Base-by-base conservation (phyloP, 2,888 invertebrate genomes). In the Drosophila cyrtoloma region DNA sequence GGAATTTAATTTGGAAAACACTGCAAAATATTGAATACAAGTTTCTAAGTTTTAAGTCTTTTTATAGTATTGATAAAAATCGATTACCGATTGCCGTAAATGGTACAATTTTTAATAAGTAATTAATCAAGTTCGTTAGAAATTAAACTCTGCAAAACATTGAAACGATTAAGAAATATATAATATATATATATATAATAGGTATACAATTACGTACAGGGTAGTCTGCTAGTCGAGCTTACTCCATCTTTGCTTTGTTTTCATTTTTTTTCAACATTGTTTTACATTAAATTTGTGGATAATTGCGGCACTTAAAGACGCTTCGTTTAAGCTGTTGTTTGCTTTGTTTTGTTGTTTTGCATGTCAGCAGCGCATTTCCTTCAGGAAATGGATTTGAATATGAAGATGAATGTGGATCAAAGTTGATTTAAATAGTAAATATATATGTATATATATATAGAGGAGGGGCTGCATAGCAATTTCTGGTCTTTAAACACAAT, bases 321-420 rank as follows among this genome's bases (percentile, higher is more conserved):
- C 60, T 71, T 56, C 28, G 50, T 26, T 64, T 67, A 47, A 47
- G 47, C 26, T 39, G 57, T n/a, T 57, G 10, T 19, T 28, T 28
- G 50, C 12, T 51, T 42, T 52, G 28, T 67, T 63, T 61, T 39
- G 51, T 56, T 51, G 81, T 89, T 90, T 89, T 89, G 92, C 92
- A 89, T 90, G 92, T 81, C 61, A 71, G 66, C 55, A 39, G 28
- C 74, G 75, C 87, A 92, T 90, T 90, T 92, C 92, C 92, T 75
- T 28, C 35, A 79, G 89, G 84, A 89, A 91, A 90, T 91, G 77
- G 81, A 90, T 90, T 90, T 92, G 91, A 92, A 90, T 90, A 90
- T 77, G 80, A 90, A 90, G 85, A 86, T 65, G 89, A 82, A 88
- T 82, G 74, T 69, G 65, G 68, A 55, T 68, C 55, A 53, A 60